These are phyloP conservation scores for Xiphorhynchus elegans DNA, from an alignment of 2,113 vertebrate genomes.

Conservation along the genomic window DNA sequence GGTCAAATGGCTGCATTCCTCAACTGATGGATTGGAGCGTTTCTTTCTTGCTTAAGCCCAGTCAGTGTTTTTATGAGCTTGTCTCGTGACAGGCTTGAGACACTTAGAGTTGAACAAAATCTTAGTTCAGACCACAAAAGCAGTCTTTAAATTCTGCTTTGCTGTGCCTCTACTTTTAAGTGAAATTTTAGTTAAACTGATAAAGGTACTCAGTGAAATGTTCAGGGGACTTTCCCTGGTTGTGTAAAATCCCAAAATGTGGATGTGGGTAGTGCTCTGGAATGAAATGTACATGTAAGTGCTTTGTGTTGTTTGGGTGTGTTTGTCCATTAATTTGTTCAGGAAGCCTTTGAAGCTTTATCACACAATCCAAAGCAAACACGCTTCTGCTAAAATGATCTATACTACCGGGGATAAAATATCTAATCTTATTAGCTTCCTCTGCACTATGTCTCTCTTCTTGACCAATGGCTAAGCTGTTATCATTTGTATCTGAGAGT, in stretches of 20 bases:
- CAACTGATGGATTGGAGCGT: constrained; percentile 73
- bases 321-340: constrained; percentile 59
- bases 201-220: not conserved
- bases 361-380: constrained; percentile 57
- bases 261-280: not conserved
- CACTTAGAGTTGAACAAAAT: constrained; percentile 72
- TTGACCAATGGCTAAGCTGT: constrained; percentile 3
- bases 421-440: constrained; percentile 49
- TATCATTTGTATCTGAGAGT: not conserved
- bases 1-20: constrained; percentile 78
- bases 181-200: constrained; percentile 2
- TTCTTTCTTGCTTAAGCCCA: constrained; percentile 73
- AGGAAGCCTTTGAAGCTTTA: constrained; percentile 62
- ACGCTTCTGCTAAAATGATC: constrained; percentile 42
- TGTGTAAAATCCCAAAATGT: not conserved
- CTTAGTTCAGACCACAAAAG: constrained; percentile 54
- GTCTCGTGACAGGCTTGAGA: constrained; percentile 74
- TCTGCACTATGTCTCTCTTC: not conserved
- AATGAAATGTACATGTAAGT: not conserved
- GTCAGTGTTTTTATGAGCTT: constrained; percentile 75
- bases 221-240: not conserved
- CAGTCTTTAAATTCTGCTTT: constrained; percentile 45
- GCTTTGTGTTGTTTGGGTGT: constrained; percentile 33
- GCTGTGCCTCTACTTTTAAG: not conserved
- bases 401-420: constrained; percentile 38